Percentiles rank a stretch among this genome's conserved stretches.
Conservation (phyloP, 64 coral and sea anemone species). For the Montipora foliosa region DNA sequence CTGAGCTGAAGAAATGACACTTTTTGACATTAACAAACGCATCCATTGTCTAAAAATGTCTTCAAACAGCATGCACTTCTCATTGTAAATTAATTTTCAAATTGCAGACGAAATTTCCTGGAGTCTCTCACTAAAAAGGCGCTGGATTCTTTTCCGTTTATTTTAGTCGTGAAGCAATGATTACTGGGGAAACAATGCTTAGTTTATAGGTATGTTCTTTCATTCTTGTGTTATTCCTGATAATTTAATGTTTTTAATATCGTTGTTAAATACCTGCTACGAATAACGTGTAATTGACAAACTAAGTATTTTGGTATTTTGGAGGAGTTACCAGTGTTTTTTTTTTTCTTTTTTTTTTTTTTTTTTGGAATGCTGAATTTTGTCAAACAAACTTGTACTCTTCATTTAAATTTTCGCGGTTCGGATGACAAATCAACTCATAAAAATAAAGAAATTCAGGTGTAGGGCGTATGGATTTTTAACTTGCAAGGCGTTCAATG, state of each 20-base stretch:
- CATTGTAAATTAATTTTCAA: neutral
- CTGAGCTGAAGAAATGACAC: neutral
- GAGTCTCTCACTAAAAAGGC: neutral
- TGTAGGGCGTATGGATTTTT: too few relatives aligned
- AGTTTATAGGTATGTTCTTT: neutral
- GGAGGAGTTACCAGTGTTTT: neutral
- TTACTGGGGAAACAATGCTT: neutral
- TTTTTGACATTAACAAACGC: slow-evolving; percentile 6
- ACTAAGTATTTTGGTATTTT: neutral
- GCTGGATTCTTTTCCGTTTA: neutral
- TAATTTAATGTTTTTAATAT: neutral
- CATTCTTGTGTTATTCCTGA: neutral
- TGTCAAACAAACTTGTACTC: too few relatives aligned
- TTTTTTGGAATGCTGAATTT: too few relatives aligned
- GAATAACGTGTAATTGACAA: neutral
- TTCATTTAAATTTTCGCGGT: too few relatives aligned
- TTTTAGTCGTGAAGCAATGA: neutral
- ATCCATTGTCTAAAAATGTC: slow-evolving; percentile 15
- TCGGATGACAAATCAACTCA: neutral
- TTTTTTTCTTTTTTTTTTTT: too few relatives aligned
- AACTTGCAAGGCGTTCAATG: too few relatives aligned
- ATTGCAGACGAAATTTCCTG: neutral
- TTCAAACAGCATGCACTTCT: neutral
- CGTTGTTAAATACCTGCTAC: slow-evolving; percentile 1
- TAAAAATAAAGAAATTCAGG: neutral